A percentile compares a stretch with the other conserved stretches of the same genome.
Evolutionary conservation across 1,140 invertebrate genomes (phyloP).

Genomic region (Pygmarrhopalites habei): DNA sequence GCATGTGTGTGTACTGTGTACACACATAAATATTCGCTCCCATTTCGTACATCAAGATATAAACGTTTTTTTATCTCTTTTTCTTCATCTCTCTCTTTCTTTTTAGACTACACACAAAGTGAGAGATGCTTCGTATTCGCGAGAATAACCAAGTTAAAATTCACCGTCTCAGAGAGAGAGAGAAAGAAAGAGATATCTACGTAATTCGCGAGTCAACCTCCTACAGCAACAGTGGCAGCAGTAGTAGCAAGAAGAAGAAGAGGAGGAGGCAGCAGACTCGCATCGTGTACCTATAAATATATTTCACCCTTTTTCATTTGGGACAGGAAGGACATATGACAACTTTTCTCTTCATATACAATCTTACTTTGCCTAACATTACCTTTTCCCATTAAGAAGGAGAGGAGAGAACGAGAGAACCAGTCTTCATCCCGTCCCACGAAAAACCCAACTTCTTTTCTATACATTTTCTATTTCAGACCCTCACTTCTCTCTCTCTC

Average conservation of each 20-base stretch:
- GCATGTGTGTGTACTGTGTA: no score
- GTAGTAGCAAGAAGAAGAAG: no score
- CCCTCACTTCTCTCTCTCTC: no score
- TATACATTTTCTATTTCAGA: no score
- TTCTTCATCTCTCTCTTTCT: background rate
- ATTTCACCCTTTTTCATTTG: constrained; percentile 28
- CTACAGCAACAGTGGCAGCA: background rate
- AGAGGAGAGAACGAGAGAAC: no score
- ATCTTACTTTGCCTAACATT: no score
- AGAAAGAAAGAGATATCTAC: background rate
- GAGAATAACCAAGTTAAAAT: constrained; percentile 1
- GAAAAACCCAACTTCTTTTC: no score
- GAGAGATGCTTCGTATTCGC: background rate
- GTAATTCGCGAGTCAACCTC: background rate
- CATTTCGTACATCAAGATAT: constrained; percentile 9
- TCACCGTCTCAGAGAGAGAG: background rate
- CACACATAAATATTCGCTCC: no score
- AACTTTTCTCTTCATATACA: constrained; percentile 3
- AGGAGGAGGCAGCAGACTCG: no score
- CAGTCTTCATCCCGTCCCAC: no score
- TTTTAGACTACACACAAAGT: background rate
- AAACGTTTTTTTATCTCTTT: background rate
- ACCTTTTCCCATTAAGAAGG: no score
- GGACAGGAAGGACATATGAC: constrained; percentile 22
- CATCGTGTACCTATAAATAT: constrained; percentile 22